A percentile compares a stretch with the other conserved stretches of the same genome.
phyloP scores from a whole-genome alignment of 2,888 invertebrate genomes.

The Congeria kusceri region DNA sequence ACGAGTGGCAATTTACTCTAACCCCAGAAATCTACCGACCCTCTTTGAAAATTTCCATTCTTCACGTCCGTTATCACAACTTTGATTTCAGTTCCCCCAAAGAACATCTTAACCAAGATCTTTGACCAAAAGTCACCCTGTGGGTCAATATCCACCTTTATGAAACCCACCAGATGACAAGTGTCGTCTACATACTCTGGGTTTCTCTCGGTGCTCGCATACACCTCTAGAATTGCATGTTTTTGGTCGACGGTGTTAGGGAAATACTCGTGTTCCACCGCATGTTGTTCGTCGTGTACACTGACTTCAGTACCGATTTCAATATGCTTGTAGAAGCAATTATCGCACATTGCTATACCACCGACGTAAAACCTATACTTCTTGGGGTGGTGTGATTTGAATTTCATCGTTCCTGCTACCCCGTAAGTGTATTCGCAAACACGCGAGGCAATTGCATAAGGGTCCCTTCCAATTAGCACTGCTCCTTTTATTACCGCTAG shows the following conservation, averaged over 20 bases:
- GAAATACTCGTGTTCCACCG: constrained; percentile 30
- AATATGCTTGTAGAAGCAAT: constrained; percentile 35
- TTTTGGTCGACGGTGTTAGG: constrained; percentile 23
- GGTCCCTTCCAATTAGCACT: constrained; percentile 37
- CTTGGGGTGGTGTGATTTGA: constrained; percentile 15
- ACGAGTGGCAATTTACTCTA: too few species aligned
- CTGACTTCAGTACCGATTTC: constrained; percentile 36
- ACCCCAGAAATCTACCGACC: too few species aligned
- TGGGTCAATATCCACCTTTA: too few species aligned
- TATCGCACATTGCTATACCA: constrained; percentile 31
- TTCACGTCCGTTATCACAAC: too few species aligned
- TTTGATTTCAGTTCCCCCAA: too few species aligned
- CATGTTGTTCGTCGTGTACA: constrained; percentile 15
- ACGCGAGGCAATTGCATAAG: constrained; percentile 28
- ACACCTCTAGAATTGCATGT: constrained; percentile 50
- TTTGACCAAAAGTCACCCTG: too few species aligned
- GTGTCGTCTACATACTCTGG: constrained; percentile 36
- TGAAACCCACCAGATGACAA: too few species aligned
- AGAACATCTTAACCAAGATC: too few species aligned
- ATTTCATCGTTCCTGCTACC: constrained; percentile 24
- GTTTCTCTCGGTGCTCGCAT: constrained; percentile 31
- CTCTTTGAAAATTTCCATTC: too few species aligned
- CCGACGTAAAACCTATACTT: background rate
- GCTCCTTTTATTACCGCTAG: constrained; percentile 50
- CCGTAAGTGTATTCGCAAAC: constrained; percentile 46